Evolutionary conservation across 2,113 vertebrate genomes (phyloP).

Genomic region (Brachionichthys hirsutus): DNA sequence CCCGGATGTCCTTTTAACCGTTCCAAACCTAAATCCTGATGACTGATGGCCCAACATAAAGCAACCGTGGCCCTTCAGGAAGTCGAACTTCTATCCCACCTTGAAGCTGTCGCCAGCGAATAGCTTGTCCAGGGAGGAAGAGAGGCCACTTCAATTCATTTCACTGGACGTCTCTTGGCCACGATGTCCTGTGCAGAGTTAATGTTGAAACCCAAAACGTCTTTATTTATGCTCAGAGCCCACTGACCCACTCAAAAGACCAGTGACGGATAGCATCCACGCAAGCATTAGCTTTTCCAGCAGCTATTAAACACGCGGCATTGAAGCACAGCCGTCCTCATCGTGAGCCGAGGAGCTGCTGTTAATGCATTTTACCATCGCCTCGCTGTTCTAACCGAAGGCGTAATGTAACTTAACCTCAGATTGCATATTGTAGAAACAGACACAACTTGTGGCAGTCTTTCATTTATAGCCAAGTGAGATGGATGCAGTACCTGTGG

Average conservation of each 20-base stretch:
- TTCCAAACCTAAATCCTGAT: constrained; percentile 16
- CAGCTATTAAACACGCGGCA: constrained; percentile 33
- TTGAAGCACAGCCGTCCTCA: constrained; percentile 22
- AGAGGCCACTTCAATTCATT: constrained; percentile 50
- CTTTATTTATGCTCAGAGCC: constrained; percentile 39
- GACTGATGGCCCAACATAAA: constrained; percentile 16
- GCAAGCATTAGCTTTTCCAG: constrained; percentile 22
- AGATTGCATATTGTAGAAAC: constrained; percentile 8
- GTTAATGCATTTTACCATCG: constrained; percentile 37
- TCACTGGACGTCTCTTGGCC: constrained; percentile 20
- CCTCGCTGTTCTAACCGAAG: constrained; percentile 14
- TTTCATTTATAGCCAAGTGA: constrained; percentile 30
- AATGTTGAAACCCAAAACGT: constrained; percentile 51
- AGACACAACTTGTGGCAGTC: constrained; percentile 2
- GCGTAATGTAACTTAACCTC: constrained; percentile 24
- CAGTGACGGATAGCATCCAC: constrained; percentile 7
- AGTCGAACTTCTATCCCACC: constrained; percentile 12
- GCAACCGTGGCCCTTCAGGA: constrained; percentile 14
- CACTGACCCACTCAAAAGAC: constrained; percentile 21
- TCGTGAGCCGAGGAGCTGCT: constrained; percentile 22
- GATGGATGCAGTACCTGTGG: constrained; percentile 19
- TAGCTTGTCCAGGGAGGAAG: constrained; percentile 30
- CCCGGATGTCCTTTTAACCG: not conserved
- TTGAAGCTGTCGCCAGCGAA: constrained; percentile 37
- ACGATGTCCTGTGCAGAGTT: constrained; percentile 67